These are phyloP conservation scores for Watersipora subatra DNA, from an alignment of 1,140 invertebrate genomes.

Conservation along the genomic window DNA sequence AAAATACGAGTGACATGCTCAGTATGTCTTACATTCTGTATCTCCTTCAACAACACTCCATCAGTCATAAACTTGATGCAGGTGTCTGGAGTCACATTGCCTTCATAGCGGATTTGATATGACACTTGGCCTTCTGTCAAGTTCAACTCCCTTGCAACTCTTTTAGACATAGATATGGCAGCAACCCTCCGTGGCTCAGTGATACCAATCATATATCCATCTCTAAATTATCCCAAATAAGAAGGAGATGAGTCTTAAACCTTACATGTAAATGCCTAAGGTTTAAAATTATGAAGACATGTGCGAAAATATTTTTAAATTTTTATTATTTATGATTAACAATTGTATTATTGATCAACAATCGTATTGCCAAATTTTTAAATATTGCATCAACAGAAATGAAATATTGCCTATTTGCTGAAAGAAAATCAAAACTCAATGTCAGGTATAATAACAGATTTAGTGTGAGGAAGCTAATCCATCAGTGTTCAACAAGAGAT, in stretches of 20 bases:
- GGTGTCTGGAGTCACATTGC: conserved; percentile 73
- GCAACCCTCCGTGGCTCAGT: conserved; percentile 95
- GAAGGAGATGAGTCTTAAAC: neutral
- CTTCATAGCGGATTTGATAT: conserved; percentile 90
- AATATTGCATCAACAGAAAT: no score
- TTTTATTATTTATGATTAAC: no score
- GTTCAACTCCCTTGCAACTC: conserved; percentile 82
- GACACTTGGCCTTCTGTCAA: conserved; percentile 64
- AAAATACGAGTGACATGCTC: no score
- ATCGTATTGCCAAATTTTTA: no score
- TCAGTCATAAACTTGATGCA: conserved; percentile 99
- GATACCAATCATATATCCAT: conserved; percentile 70
- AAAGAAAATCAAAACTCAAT: no score
- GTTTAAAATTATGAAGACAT: neutral
- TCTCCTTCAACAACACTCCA: conserved; percentile 81
- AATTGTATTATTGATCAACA: no score
- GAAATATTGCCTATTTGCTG: no score
- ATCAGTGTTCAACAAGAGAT: no score
- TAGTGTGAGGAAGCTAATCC: no score
- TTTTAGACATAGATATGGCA: conserved; percentile 86
- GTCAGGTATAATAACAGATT: no score
- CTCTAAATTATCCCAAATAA: conserved; percentile 21
- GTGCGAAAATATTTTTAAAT: no score
- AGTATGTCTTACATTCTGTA: conserved; percentile 44
- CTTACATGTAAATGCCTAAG: no score